Evolutionary conservation across 2,113 vertebrate genomes (phyloP).

Genomic region (Bagarius yarrelli): DNA sequence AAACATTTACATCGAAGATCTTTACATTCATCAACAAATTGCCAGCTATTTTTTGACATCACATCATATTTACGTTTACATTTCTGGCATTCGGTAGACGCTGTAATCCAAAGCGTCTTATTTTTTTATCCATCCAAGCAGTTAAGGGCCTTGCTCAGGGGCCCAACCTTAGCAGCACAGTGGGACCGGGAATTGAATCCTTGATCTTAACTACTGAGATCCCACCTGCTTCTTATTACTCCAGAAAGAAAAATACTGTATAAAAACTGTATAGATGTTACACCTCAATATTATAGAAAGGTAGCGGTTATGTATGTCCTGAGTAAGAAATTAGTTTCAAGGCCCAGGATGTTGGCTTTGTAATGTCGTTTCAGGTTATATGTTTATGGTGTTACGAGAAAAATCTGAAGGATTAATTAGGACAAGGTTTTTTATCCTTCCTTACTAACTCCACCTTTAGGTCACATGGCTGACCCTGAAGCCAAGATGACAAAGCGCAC

Average conservation of each 20-base stretch:
- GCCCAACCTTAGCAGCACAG: too few relatives aligned
- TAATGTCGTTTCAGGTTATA: conserved; percentile 17
- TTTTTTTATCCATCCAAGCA: too few relatives aligned
- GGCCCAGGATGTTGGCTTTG: conserved; percentile 15
- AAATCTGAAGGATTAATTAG: conserved; percentile 11
- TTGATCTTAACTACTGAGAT: too few relatives aligned
- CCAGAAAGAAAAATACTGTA: neutral
- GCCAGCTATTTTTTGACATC: too few relatives aligned
- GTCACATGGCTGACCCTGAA: conserved; percentile 31
- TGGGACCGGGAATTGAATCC: too few relatives aligned
- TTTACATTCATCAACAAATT: too few relatives aligned
- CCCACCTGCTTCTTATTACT: too few relatives aligned
- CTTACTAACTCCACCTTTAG: conserved; percentile 16
- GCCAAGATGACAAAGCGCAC: conserved; percentile 43
- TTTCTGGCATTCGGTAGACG: too few relatives aligned
- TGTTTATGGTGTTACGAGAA: neutral
- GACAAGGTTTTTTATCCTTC: conserved; percentile 32
- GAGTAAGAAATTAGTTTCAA: neutral
- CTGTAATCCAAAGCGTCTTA: too few relatives aligned
- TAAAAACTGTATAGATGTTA: conserved; percentile 1
- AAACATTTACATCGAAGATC: too few relatives aligned
- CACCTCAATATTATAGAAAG: neutral
- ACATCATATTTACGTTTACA: too few relatives aligned
- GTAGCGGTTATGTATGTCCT: neutral
- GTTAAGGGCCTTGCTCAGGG: too few relatives aligned